Conservation (phyloP, 1,140 invertebrate species). For the Acromyrmex charruanus region DNA sequence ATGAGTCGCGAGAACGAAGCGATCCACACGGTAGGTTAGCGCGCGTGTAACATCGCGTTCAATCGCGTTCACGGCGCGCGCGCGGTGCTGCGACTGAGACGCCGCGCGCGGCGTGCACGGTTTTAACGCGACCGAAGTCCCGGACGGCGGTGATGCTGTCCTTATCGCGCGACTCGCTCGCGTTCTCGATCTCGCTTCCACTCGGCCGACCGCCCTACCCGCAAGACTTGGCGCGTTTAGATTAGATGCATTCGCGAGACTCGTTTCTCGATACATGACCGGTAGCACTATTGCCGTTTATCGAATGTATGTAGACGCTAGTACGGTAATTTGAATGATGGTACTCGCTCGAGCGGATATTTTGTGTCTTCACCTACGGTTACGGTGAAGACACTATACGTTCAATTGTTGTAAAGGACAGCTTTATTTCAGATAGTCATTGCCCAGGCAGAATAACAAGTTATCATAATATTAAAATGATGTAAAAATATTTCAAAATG, state of each 20-base stretch:
- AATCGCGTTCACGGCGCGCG: constrained; percentile 65
- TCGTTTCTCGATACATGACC: constrained; percentile 11
- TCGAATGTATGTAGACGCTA: neutral
- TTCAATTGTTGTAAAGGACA: too few species aligned
- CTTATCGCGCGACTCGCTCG: neutral
- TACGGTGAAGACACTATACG: too few species aligned
- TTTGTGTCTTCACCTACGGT: too few species aligned
- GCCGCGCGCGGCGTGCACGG: constrained; percentile 63
- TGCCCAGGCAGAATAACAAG: too few species aligned
- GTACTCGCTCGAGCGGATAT: neutral
- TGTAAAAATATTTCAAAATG: too few species aligned
- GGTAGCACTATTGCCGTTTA: neutral
- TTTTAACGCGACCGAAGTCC: constrained; percentile 54
- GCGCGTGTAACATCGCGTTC: constrained; percentile 20
- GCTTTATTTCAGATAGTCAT: too few species aligned
- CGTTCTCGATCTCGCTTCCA: neutral
- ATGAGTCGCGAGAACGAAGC: constrained; percentile 7
- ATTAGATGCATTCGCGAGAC: constrained; percentile 11
- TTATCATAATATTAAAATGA: too few species aligned
- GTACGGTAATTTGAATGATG: neutral
- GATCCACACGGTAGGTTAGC: too few species aligned
- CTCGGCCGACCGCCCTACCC: constrained; percentile 19
- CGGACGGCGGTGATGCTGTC: constrained; percentile 23
- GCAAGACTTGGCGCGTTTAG: neutral
- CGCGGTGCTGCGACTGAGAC: constrained; percentile 74